Base-by-base conservation (phyloP, 1,140 invertebrate species). In the Acromyrmex echinatior region DNA sequence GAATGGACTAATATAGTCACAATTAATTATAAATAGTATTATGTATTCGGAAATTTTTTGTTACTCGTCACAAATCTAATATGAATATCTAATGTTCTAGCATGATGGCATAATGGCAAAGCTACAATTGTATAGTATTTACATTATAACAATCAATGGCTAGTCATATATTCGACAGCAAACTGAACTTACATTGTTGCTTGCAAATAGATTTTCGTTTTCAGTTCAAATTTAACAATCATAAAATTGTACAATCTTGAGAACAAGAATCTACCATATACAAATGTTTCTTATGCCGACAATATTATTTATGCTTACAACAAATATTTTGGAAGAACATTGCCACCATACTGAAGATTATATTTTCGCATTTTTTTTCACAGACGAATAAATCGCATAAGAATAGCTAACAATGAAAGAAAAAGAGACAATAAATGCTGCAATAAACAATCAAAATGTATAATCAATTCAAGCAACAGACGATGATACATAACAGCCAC, bases 391-490 rank as follows among this genome's bases (percentile, higher is more conserved):
- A 58, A 82, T 65, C 86, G 86, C 81, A 89, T 90, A 87, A 87
- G 82, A 86, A 91, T 86, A 35, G 4, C 31, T 10, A 35, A 70
- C n/a, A 70, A 49, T 25, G 58, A 53, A 51, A 70, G 7, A 78
- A 16, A 66, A 63, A 93, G 81, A 94, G 86, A 45, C 45, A 92
- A 87, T 94, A 76, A 86, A 87, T 68, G 28, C 92, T 93, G 74
- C 78, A 90, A 53, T 45, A 45, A 91, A 92, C 76, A 91, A 90
- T 93, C 73, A 91, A 92, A 92, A 87, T 92, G 90, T 92, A 90
- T 91, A 90, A 94, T 91, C 92, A 92, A 91, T 95, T 93, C 73
- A 93, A 94, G 89, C 87, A 93, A 62, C 91, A 92, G 92, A 93
- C 92, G 66, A 89, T 93, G 88, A 73, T 88, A 74, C 90, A 35